Base-by-base conservation (phyloP, 2,888 invertebrate genomes). In the Resseliella maxima region DNA sequence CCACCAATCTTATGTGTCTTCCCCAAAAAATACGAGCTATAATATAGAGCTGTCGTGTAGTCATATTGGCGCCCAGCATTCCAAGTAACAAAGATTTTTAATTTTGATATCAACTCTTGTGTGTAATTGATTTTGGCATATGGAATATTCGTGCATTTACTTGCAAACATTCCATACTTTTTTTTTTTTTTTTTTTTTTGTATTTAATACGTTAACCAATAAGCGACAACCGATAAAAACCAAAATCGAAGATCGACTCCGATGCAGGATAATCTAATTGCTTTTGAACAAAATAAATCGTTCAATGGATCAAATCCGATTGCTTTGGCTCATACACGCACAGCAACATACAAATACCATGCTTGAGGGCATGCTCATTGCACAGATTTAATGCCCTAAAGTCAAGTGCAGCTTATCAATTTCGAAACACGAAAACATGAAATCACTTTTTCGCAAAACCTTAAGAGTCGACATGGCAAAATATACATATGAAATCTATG, bases 61-160 rank as follows among this genome's bases (percentile, higher is more conserved):
- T 24, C 59, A 24, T 15, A 6, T 24, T 59, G 59, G 59, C 59
- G 59, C 59, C 59, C n/a, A 59, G 24, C 59, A 59, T 59, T 59
- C 24, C n/a, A n/a, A n/a, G 59, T 24, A 59, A 59, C n/a, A 50
- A 64, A 64, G 72, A 72, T 72, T 72, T 72, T 72, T 36, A 72
- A 72, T 72, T 72, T 72, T 72, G 72, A 72, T 72, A 72, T 72
- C 72, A 72, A 72, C 18, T 72, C 72, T 72, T 35, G 72, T 72
- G 72, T 72, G 72, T 72, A 72, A 72, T 72, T 72, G 72, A 72
- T 72, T 72, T n/a, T 35, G 24, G 24, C 24, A 24, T n/a, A 59
- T 59, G 24, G 21, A 50, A 50, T 50, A n/a, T 59, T 59, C 24
- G n/a, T 24, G 24, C 59, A n/a, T n/a, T n/a, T n/a, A n/a, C n/a